These are phyloP conservation scores for Tipula vernalis DNA, from an alignment of 2,888 invertebrate species.

Conservation along the genomic window DNA sequence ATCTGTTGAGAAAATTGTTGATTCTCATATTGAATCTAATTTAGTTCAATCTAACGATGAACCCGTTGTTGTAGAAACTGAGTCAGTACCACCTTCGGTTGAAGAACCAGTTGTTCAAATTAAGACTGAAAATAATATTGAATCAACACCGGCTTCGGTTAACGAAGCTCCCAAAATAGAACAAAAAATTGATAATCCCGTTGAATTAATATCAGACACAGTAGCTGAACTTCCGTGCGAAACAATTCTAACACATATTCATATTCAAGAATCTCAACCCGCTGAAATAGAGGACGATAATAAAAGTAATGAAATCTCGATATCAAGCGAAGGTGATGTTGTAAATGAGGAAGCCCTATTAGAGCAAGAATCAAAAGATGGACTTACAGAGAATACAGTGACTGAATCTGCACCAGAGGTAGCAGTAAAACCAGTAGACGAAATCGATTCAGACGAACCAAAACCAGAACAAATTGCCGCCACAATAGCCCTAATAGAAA, in stretches of 20 bases:
- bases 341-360: background rate
- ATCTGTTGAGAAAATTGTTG: background rate
- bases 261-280: background rate
- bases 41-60: background rate
- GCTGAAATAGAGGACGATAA: conserved; percentile 10
- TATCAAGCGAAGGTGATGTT: background rate
- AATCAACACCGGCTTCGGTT: background rate
- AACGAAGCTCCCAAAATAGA: background rate
- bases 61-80: background rate
- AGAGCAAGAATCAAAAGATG: background rate
- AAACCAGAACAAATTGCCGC: background rate
- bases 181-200: background rate
- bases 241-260: background rate
- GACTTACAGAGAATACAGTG: background rate
- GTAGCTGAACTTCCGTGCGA: background rate
- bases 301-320: background rate
- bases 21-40: background rate
- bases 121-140: background rate
- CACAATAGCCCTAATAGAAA: conserved; percentile 5
- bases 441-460: background rate
- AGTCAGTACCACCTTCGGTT: conserved; percentile 7
- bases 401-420: background rate
- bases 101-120: conserved; percentile 11
- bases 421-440: background rate
- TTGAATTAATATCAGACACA: background rate